Percentiles rank a stretch among this genome's conserved stretches.
These are phyloP conservation scores for Folsomia candida DNA, from an alignment of 2,888 invertebrate genomes.

Conservation along the genomic window DNA sequence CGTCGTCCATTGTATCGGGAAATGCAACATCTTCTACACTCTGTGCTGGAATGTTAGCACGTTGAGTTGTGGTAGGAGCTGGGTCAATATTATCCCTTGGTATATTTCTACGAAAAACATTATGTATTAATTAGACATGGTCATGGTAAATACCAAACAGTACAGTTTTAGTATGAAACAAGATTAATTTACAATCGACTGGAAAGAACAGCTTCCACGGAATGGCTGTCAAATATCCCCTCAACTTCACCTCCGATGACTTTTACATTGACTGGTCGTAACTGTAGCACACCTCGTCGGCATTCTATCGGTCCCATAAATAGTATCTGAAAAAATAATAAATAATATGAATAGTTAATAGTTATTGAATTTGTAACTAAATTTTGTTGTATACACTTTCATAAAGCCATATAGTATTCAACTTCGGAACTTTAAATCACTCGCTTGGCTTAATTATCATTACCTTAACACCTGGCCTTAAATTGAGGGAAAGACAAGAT, in stretches of 20 bases:
- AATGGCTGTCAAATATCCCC: constrained; percentile 61
- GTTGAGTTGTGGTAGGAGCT: not conserved
- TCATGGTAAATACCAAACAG: not conserved
- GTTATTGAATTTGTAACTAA: not conserved
- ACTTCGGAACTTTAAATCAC: not conserved
- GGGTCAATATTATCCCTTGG: too few species aligned
- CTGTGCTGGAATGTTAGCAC: not conserved
- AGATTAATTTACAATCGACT: constrained; percentile 57
- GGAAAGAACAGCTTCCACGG: constrained; percentile 63
- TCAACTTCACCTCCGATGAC: constrained; percentile 73
- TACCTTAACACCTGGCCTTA: constrained; percentile 57
- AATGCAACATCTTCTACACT: constrained; percentile 27
- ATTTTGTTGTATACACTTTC: not conserved
- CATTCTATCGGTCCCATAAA: constrained; percentile 70
- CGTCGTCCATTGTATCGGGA: constrained; percentile 4
- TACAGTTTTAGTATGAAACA: too few species aligned
- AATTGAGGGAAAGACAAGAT: constrained; percentile 51
- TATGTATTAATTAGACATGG: not conserved
- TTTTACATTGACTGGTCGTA: constrained; percentile 63
- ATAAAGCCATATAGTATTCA: not conserved
- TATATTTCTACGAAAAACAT: not conserved
- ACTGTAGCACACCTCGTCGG: constrained; percentile 66
- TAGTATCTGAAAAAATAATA: constrained; percentile 59
- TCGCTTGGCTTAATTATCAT: too few species aligned
- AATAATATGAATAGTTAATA: constrained; percentile 8